Evolutionary conservation across 2,113 vertebrate genomes (phyloP), one percentile per base, ranked within the genome.

Genomic region (Solea solea): DNA sequence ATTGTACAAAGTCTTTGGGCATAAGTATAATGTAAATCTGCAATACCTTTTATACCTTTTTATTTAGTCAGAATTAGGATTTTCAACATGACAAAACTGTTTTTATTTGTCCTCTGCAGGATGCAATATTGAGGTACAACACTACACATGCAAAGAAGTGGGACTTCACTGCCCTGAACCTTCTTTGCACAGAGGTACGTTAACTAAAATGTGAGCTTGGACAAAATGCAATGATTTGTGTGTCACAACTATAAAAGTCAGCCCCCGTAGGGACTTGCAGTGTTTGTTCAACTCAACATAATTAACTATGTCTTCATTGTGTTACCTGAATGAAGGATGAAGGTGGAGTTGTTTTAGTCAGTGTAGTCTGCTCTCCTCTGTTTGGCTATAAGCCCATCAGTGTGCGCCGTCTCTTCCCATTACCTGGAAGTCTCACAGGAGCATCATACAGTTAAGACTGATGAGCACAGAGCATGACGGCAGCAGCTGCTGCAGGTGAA

Each of bases 81-180:
- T 39, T 34, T 48, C 4, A 13, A 14, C 0, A 45, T 10, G 11
- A 5, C 8, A 45, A 44, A 2, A 45, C 11, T 48, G 8, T 48
- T 64, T 3, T 0, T 13, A 3, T 5, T 61, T 76, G 8, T 82
- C 28, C 5, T 59, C 8, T 72, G 78, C 85, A 99, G 97, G 97
- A 98, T 81, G 96, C 96, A 64, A 96, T 99, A 88, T 80, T 98
- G 88, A 95, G 94, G 71, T 99, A 99, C 85, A 98, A 98, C 16
- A 78, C 89, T 61, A 91, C 93, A 34, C 96, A 97, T 90, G 92
- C 96, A 72, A 99, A 96, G 92, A 97, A 95, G 89, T 99, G 97
- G 97, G 98, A 99, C 89, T 99, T 99, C 87, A 95, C 96, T 46
- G 96, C 97, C 73, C 92, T 99, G 49, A 92, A 93, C 88, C 50